Evolutionary conservation across 2,888 invertebrate genomes (phyloP).

Genomic region (Volucella inflata): DNA sequence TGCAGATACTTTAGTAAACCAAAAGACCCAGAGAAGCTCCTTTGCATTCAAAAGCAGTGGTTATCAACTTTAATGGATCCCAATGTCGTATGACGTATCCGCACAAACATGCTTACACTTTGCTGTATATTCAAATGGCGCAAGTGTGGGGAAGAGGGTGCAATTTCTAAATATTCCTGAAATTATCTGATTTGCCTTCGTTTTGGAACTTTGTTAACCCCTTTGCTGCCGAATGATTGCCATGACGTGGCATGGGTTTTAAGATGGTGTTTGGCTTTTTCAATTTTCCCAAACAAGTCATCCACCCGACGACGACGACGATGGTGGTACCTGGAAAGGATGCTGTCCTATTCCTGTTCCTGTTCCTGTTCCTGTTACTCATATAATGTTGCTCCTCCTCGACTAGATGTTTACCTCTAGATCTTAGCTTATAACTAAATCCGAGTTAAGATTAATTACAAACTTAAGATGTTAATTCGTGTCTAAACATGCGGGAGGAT

Average conservation of each 20-base stretch:
- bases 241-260: not conserved
- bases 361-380: too few relatives aligned
- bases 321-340: not conserved
- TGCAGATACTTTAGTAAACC: conserved; percentile 27
- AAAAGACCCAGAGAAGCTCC: conserved; percentile 4
- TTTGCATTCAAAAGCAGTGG: conserved; percentile 58
- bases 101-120: not conserved
- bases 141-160: conserved; percentile 3
- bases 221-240: conserved; percentile 16
- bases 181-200: conserved; percentile 57
- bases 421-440: conserved; percentile 76
- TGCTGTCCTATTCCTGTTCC: too few relatives aligned
- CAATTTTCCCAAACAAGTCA: conserved; percentile 44
- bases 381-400: too few relatives aligned
- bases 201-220: conserved; percentile 27
- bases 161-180: conserved; percentile 38
- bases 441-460: conserved; percentile 78
- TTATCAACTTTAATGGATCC: conserved; percentile 53
- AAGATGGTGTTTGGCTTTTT: conserved; percentile 35
- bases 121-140: conserved; percentile 13
- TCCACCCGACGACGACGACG: not conserved
- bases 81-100: conserved; percentile 32
- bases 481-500: conserved; percentile 75
- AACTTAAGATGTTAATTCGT: conserved; percentile 79
- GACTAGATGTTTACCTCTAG: conserved; percentile 50